These are phyloP conservation scores for Ramazzottius varieornatus DNA, from an alignment of 2,888 invertebrate genomes.

Conservation along the genomic window DNA sequence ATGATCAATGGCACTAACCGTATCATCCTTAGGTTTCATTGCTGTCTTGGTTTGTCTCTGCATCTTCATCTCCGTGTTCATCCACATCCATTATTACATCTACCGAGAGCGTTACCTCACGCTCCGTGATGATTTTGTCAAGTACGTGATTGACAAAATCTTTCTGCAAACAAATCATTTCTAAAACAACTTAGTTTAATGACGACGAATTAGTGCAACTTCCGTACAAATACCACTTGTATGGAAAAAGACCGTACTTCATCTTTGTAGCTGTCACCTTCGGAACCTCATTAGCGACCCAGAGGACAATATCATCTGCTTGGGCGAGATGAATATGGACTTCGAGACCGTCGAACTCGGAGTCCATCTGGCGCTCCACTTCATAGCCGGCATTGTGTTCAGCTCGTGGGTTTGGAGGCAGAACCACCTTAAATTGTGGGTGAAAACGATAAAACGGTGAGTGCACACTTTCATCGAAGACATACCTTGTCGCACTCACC, in stretches of 20 bases:
- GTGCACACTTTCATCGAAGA: too few species aligned
- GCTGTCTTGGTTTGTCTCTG: background rate
- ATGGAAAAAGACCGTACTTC: background rate
- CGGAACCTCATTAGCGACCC: background rate
- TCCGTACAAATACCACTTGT: background rate
- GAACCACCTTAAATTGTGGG: background rate
- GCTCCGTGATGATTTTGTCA: background rate
- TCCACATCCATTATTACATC: background rate
- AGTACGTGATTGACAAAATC: background rate
- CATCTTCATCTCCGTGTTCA: background rate
- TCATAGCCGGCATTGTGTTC: background rate
- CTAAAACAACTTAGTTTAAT: background rate
- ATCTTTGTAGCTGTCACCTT: background rate
- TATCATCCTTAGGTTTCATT: background rate
- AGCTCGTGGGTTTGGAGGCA: background rate
- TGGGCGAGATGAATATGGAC: background rate
- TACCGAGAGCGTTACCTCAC: background rate
- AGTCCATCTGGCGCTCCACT: background rate
- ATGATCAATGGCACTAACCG: background rate
- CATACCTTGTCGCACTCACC: too few species aligned
- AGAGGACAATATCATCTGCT: background rate
- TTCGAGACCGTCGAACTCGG: conserved; percentile 1
- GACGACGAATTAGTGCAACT: background rate
- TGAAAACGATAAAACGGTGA: background rate
- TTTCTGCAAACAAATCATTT: background rate